These are phyloP conservation scores for Chironomus riparius DNA, from an alignment of 2,888 invertebrate species.

Conservation along the genomic window DNA sequence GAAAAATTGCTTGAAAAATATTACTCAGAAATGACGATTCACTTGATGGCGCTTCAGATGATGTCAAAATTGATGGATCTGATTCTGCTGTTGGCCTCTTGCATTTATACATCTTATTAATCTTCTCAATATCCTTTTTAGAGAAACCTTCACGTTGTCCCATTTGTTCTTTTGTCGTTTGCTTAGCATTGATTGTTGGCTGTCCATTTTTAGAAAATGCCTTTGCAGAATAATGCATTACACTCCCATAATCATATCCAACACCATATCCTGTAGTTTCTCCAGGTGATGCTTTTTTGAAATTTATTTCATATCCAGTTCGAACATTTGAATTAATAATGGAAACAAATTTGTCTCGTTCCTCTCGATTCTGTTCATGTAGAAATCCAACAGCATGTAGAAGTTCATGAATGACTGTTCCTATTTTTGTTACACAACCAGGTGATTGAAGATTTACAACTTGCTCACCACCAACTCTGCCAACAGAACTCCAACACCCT, in stretches of 20 bases:
- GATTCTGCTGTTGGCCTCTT: not conserved
- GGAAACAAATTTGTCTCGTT: slow-evolving; percentile 59
- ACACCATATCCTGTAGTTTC: slow-evolving; percentile 58
- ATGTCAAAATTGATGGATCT: not conserved
- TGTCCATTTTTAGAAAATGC: slow-evolving; percentile 65
- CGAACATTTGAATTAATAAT: slow-evolving; percentile 62
- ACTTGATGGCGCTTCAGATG: not conserved
- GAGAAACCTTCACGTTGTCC: slow-evolving; percentile 71
- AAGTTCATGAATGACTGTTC: slow-evolving; percentile 69
- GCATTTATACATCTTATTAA: slow-evolving; percentile 69
- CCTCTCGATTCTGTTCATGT: slow-evolving; percentile 72
- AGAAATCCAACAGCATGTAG: slow-evolving; percentile 72
- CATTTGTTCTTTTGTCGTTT: slow-evolving; percentile 44
- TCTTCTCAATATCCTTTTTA: slow-evolving; percentile 58
- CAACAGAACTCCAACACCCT: slow-evolving; percentile 77
- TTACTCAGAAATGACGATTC: not conserved
- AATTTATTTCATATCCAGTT: slow-evolving; percentile 55
- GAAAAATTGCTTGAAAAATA: not conserved
- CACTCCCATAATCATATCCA: slow-evolving; percentile 64
- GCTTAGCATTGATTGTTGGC: slow-evolving; percentile 63
- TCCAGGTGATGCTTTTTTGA: slow-evolving; percentile 53
- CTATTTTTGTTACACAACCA: slow-evolving; percentile 60
- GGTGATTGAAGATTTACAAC: slow-evolving; percentile 63
- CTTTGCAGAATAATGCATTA: slow-evolving; percentile 73
- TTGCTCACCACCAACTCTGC: slow-evolving; percentile 52